Evolutionary conservation across 2,797 vertebrate species (phyloP).

Genomic region (Okamejei kenojei): DNA sequence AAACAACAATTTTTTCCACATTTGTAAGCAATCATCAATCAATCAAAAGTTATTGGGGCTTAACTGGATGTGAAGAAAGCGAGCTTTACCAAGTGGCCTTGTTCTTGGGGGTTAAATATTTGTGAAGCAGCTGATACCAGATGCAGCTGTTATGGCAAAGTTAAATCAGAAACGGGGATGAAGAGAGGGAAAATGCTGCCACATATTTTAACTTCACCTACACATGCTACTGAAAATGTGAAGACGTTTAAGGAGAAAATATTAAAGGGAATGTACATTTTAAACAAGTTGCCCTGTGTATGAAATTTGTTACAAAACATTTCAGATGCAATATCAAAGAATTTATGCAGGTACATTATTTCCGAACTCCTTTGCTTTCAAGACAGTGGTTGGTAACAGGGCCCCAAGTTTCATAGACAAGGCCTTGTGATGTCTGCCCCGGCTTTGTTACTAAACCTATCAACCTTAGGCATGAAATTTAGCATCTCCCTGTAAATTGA

Average conservation of each 20-base stretch:
- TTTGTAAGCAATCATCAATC: slow-evolving; percentile 19
- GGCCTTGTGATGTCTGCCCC: slow-evolving; percentile 38
- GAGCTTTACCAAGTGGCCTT: neutral
- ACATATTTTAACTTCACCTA: neutral
- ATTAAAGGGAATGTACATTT: neutral
- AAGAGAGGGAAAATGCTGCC: neutral
- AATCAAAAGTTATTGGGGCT: slow-evolving; percentile 22
- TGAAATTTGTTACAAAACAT: neutral
- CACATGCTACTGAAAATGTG: neutral
- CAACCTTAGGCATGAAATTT: slow-evolving; percentile 37
- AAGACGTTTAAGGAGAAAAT: neutral
- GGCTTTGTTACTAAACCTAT: slow-evolving; percentile 38
- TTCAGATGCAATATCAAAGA: neutral
- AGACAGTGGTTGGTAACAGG: neutral
- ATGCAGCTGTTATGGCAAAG: neutral
- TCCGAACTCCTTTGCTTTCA: neutral
- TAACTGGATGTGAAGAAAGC: slow-evolving; percentile 25
- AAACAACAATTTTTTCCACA: neutral
- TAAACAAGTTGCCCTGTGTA: too few species aligned
- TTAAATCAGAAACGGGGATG: neutral
- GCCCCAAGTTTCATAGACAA: slow-evolving; percentile 45
- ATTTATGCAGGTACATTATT: neutral
- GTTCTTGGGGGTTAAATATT: slow-evolving; percentile 7
- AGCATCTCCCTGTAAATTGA: slow-evolving; percentile 35
- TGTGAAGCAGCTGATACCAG: slow-evolving; percentile 15